Evolutionary conservation across 2,888 invertebrate genomes (phyloP), one percentile per base, ranked within the genome.

Genomic region (Coleophora deauratella): DNA sequence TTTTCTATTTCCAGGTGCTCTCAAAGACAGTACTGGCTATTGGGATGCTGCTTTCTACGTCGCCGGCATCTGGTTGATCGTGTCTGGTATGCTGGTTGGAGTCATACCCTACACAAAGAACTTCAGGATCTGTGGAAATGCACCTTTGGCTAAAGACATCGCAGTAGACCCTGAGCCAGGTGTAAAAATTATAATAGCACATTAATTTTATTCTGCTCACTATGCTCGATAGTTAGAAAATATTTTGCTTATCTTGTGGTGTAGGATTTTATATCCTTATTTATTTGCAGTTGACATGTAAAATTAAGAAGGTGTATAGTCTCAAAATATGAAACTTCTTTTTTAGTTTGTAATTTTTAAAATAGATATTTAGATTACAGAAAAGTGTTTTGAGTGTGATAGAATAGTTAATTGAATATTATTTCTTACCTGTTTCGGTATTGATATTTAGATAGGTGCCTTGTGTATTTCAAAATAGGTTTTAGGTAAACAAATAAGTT

Each of bases 31-130:
- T 13, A 93, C 92, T 2, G 85, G 87, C 2, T 76, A 85, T 30
- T 96, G 95, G 92, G 91, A 93, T 52, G 87, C 91, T 46, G 91
- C 94, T 0, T 96, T 95, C 74, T 91, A 92, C 68, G 88, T 92
- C 50, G 92, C 94, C 30, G 95, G 95, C 11, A 77, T 92, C 35
- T 95, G 94, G 89, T 94, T 96, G 40, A 87, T 93, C 12, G 72
- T 95, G 13, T 91, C 95, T 27, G 96, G 96, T 27, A 52, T 91
- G 0, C 71, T 92, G 0, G 88, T 92, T 9, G 88, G 86, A 1
- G 73, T 91, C 2, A 91, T 92, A 50, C 91, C 91, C 0, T 88
- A 79, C 57, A 91, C 91, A 6, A 88, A 86, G 56, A 91, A 91
- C 62, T 87, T 89, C 54, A 88, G 88, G 36, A 87, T 91, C n/a